phyloP scores from a whole-genome alignment of 2,797 vertebrate genomes.

The Sebastes elongatus region DNA sequence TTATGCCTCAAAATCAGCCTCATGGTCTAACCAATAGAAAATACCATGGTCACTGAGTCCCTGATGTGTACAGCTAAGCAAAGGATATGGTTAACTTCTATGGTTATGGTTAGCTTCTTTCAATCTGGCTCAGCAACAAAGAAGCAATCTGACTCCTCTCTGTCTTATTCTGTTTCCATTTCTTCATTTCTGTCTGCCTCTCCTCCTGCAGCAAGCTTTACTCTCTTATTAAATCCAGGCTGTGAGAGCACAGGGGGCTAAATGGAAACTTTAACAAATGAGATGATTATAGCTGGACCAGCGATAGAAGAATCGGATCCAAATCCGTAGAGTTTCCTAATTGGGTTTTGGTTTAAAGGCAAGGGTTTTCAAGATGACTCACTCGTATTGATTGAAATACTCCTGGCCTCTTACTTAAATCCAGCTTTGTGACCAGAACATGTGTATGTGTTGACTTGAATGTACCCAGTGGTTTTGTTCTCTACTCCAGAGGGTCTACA shows the following conservation, averaged over 20 bases:
- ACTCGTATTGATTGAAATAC: slow-evolving; percentile 14
- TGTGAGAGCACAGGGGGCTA: slow-evolving; percentile 11
- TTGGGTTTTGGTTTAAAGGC: slow-evolving; percentile 20
- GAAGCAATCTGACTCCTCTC: neutral
- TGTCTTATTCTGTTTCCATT: slow-evolving; percentile 11
- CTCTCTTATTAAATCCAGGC: neutral
- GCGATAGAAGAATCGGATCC: neutral
- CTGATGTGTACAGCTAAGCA: too few relatives aligned
- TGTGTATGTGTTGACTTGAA: neutral
- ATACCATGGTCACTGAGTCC: neutral
- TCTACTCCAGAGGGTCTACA: neutral
- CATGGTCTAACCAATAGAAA: too few relatives aligned
- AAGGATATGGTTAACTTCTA: neutral
- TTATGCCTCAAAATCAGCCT: neutral
- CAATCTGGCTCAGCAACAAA: neutral
- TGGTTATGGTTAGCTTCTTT: neutral
- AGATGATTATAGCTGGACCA: slow-evolving; percentile 18
- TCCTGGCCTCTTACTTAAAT: neutral
- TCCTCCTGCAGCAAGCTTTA: slow-evolving; percentile 19
- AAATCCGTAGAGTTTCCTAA: slow-evolving; percentile 17
- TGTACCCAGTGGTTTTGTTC: neutral
- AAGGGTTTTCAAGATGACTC: neutral
- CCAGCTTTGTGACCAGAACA: neutral
- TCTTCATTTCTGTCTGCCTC: slow-evolving; percentile 3
- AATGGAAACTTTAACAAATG: slow-evolving; percentile 30